Evolutionary conservation across 2,113 vertebrate species (phyloP).

Genomic region (Mustela nigripes): DNA sequence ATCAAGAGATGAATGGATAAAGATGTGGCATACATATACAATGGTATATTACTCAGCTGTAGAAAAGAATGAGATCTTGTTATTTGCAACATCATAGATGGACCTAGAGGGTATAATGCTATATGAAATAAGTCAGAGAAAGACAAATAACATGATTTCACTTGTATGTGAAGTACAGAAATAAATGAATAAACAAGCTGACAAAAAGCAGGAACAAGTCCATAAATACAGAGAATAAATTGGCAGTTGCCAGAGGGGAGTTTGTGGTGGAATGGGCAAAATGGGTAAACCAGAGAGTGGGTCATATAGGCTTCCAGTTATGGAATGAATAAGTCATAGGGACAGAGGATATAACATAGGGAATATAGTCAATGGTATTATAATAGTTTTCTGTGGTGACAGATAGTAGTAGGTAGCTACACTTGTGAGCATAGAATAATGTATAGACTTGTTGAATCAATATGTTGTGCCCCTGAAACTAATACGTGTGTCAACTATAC

Average conservation of each 20-base stretch:
- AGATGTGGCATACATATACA: neutral
- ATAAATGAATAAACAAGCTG: neutral
- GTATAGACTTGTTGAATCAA: neutral
- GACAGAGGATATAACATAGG: neutral
- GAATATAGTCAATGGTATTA: neutral
- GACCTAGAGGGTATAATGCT: neutral
- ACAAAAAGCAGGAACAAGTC: neutral
- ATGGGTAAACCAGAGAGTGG: neutral
- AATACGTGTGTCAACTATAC: neutral
- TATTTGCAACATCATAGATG: neutral
- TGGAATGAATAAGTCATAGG: neutral
- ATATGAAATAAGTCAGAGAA: neutral
- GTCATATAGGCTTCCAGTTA: neutral
- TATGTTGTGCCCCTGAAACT: neutral
- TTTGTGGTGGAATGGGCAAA: neutral
- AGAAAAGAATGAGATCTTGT: neutral
- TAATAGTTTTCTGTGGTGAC: neutral
- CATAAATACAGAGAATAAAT: neutral
- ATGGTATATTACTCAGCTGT: neutral
- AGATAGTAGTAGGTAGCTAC: neutral
- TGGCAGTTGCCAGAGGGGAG: neutral
- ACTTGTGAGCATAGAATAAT: neutral
- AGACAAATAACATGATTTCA: neutral
- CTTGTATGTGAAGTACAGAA: neutral
- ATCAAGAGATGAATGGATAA: neutral